Percentiles rank a stretch among this genome's conserved stretches.
phyloP scores from a whole-genome alignment of 1,140 invertebrate genomes.

The Leptestheria dahalacensis region DNA sequence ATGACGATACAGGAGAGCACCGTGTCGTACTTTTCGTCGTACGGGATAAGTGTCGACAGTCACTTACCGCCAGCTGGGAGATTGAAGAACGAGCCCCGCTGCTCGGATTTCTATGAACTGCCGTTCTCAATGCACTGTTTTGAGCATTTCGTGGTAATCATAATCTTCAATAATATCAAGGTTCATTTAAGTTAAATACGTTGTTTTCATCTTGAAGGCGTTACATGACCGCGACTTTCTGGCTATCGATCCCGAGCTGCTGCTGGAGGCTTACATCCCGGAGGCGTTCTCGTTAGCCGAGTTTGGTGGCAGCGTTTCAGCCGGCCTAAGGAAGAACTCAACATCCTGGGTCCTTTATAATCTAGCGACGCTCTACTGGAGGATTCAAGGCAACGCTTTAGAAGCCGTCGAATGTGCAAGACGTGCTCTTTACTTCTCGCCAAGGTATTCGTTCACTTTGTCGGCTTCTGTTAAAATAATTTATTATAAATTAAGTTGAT shows the following conservation, averaged over 20 bases:
- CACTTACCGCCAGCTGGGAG: constrained; percentile 22
- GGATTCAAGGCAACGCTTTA: constrained; percentile 56
- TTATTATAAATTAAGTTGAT: too few relatives aligned
- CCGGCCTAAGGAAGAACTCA: constrained; percentile 47
- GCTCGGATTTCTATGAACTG: constrained; percentile 40
- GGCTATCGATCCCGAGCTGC: constrained; percentile 43
- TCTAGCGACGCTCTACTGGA: constrained; percentile 70
- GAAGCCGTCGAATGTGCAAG: constrained; percentile 67
- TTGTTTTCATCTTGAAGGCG: constrained; percentile 29
- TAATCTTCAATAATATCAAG: constrained; percentile 8
- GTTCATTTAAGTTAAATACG: constrained; percentile 9
- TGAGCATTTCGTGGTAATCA: constrained; percentile 64
- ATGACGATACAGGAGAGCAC: constrained; percentile 17
- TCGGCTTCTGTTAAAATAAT: too few relatives aligned
- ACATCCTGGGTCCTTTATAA: constrained; percentile 73
- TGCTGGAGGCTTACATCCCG: constrained; percentile 42
- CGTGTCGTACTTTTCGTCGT: constrained; percentile 49
- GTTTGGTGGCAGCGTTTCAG: constrained; percentile 48
- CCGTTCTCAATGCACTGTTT: constrained; percentile 61
- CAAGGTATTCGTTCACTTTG: constrained; percentile 39
- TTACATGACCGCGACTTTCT: constrained; percentile 48
- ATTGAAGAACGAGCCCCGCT: constrained; percentile 38
- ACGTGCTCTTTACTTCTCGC: constrained; percentile 57
- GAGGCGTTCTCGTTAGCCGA: constrained; percentile 12
- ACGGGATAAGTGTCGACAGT: constrained; percentile 31